Evolutionary conservation across 2,797 vertebrate species (phyloP).

Genomic region (Pangasius sanitwongsei): DNA sequence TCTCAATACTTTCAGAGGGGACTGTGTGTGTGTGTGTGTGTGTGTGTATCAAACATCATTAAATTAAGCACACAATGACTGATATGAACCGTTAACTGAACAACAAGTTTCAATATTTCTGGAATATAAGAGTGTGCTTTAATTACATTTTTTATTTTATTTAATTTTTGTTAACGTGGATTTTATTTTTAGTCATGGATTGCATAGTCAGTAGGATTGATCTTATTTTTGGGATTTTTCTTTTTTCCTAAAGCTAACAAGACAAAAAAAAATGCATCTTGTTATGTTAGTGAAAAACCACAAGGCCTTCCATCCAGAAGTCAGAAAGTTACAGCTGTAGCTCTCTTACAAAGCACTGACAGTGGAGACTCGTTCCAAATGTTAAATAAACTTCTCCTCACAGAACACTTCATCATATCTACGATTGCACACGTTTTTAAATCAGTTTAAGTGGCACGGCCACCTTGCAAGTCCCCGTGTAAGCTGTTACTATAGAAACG

Average conservation of each 20-base stretch:
- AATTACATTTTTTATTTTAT: too few relatives aligned
- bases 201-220: neutral
- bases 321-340: neutral
- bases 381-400: neutral
- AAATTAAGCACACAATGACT: too few relatives aligned
- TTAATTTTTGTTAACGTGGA: too few relatives aligned
- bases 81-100: too few relatives aligned
- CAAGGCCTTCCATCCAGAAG: neutral
- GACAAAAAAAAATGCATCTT: neutral
- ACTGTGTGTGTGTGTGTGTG: too few relatives aligned
- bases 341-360: neutral
- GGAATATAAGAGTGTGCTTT: too few relatives aligned
- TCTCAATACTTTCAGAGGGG: too few relatives aligned
- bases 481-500: neutral
- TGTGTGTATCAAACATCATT: too few relatives aligned
- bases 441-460: neutral
- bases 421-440: neutral
- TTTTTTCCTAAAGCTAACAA: neutral
- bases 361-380: neutral
- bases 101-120: too few relatives aligned
- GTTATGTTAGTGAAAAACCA: neutral
- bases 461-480: neutral
- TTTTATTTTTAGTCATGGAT: neutral
- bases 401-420: neutral
- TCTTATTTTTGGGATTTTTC: neutral